Evolutionary conservation across 2,113 vertebrate genomes (phyloP).

Genomic region (Nibea coibor): DNA sequence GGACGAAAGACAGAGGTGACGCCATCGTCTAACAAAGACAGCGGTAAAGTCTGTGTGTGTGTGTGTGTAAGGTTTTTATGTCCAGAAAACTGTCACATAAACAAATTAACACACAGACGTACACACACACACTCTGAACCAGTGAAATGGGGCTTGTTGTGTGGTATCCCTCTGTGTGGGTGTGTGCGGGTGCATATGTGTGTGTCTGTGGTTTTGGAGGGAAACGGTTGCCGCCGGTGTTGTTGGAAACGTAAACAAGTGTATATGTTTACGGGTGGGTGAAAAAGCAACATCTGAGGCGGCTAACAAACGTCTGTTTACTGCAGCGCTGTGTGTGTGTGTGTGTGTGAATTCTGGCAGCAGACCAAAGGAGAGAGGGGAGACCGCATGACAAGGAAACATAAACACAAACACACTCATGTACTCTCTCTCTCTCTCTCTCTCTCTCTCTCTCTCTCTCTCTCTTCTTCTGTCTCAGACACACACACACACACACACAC

Average conservation of each 20-base stretch:
- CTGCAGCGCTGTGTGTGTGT: slow-evolving; percentile 46
- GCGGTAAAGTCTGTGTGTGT: slow-evolving; percentile 1
- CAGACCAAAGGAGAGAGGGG: slow-evolving; percentile 49
- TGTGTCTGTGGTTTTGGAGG: slow-evolving; percentile 48
- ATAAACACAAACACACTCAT: slow-evolving; percentile 48
- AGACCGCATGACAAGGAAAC: slow-evolving; percentile 55
- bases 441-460: neutral
- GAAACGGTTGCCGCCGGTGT: slow-evolving; percentile 65
- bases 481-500: slow-evolving; percentile 23
- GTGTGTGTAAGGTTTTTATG: neutral
- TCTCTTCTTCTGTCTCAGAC: neutral
- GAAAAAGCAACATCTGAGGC: slow-evolving; percentile 75
- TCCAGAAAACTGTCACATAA: slow-evolving; percentile 36
- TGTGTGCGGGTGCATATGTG: slow-evolving; percentile 14
- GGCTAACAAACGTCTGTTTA: slow-evolving; percentile 76
- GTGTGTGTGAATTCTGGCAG: slow-evolving; percentile 51
- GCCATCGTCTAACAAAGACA: neutral
- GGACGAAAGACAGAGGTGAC: neutral
- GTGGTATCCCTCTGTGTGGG: slow-evolving; percentile 36
- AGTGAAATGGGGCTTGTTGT: slow-evolving; percentile 51
- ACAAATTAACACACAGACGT: slow-evolving; percentile 24
- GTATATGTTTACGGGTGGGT: slow-evolving; percentile 72
- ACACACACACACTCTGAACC: slow-evolving; percentile 16
- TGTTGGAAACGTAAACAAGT: slow-evolving; percentile 80
- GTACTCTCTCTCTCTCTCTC: neutral